Conservation (phyloP, 2,797 vertebrate species). For the Phrynocephalus guinanensis region DNA sequence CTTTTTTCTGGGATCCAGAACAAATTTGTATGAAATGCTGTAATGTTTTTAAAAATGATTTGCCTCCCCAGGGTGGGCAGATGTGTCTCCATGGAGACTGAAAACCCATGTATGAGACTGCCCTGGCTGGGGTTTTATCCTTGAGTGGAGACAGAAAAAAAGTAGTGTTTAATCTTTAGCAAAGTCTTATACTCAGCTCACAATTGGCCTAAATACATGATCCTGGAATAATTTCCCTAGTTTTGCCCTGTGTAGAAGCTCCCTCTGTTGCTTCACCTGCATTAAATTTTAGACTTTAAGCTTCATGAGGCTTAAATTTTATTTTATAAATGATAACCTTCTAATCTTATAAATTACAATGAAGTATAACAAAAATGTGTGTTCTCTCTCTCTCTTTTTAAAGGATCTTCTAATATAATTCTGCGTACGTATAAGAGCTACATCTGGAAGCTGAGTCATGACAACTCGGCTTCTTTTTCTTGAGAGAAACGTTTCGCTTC, state of each 20-base stretch:
- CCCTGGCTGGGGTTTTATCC: background rate
- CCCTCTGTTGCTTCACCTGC: background rate
- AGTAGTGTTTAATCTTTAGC: background rate
- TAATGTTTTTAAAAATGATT: too few relatives aligned
- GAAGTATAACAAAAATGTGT: background rate
- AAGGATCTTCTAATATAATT: too few relatives aligned
- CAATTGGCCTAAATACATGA: background rate
- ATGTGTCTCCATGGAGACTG: constrained; percentile 2
- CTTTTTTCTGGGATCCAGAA: too few relatives aligned
- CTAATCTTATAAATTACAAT: background rate
- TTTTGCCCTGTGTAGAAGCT: background rate
- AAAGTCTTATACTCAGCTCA: background rate
- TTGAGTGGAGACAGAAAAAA: background rate
- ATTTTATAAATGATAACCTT: too few relatives aligned
- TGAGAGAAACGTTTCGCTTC: too few relatives aligned
- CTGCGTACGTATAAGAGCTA: background rate
- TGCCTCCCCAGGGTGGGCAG: background rate
- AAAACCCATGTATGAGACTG: background rate
- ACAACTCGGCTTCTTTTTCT: too few relatives aligned
- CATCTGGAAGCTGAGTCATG: too few relatives aligned
- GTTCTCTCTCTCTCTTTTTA: too few relatives aligned
- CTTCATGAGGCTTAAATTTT: too few relatives aligned
- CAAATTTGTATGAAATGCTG: too few relatives aligned
- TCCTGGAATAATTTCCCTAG: background rate
- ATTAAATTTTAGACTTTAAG: background rate